Evolutionary conservation across 1,140 invertebrate species (phyloP).

Genomic region (Eulimnadia texana): DNA sequence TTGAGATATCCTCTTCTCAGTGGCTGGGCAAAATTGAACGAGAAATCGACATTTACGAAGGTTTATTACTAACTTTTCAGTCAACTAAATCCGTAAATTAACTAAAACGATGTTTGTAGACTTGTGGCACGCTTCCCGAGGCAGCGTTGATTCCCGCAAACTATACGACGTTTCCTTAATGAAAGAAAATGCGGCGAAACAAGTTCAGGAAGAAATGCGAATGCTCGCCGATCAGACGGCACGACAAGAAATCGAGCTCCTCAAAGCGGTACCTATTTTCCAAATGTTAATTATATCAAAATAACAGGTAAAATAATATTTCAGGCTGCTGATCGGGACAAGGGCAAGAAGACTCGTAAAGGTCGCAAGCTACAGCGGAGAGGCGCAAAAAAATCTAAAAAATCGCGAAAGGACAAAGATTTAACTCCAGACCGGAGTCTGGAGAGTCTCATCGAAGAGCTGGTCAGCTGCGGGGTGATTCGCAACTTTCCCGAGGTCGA

Average conservation of each 20-base stretch:
- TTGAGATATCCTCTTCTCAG: conserved; percentile 3
- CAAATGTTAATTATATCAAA: background rate
- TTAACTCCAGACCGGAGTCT: conserved; percentile 79
- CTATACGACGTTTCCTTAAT: conserved; percentile 69
- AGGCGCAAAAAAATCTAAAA: conserved; percentile 65
- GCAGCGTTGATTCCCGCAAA: no score
- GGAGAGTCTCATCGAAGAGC: conserved; percentile 80
- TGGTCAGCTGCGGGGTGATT: conserved; percentile 79
- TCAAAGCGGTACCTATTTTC: conserved; percentile 52
- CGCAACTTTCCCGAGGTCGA: conserved; percentile 53
- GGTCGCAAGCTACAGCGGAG: conserved; percentile 45
- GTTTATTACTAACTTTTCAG: background rate
- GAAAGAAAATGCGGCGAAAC: conserved; percentile 58
- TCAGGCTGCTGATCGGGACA: conserved; percentile 61
- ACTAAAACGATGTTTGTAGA: conserved; percentile 34
- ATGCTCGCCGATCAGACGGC: conserved; percentile 69
- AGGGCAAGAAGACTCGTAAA: conserved; percentile 58
- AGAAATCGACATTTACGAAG: conserved; percentile 10
- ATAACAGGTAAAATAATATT: conserved; percentile 22
- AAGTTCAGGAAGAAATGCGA: conserved; percentile 58
- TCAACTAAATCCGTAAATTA: background rate
- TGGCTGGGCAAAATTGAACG: conserved; percentile 5
- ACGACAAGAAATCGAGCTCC: conserved; percentile 50
- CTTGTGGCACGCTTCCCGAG: conserved; percentile 42
- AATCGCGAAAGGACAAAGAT: conserved; percentile 91